Evolutionary conservation across 1,140 invertebrate species (phyloP), one percentile per base, ranked within the genome.

Genomic region (Coelopa frigida): DNA sequence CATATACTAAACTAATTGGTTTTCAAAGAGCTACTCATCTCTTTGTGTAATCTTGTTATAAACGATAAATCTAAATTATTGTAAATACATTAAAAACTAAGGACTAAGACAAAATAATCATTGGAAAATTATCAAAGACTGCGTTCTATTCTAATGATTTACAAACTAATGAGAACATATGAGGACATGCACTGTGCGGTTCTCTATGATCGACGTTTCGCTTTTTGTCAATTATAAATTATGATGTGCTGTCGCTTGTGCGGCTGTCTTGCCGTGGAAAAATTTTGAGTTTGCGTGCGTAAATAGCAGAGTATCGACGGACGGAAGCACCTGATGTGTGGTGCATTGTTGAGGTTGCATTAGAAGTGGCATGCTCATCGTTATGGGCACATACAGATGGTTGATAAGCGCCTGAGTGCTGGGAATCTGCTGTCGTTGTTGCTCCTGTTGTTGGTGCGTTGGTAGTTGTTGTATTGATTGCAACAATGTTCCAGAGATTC

Each of bases 291-390:
- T 44, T 11, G 43, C 23, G 21, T 44, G 17, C 3, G 48, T 60
- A 24, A 65, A 65, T 14, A 66, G 57, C 20, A 66, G 31, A 12
- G 63, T 66, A 22, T 66, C 59, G 41, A 66, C 63, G 5, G 63
- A 66, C 10, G 63, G 63, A 33, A 66, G 48, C 51, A 59, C 58
- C 46, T 66, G 63, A 48, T 59, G 61, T 4, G 57, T 38, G 20
- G 8, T 8, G 8, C 8, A 14, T 14, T 29, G 27, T n/a, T n/a
- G n/a, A n/a, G 47, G 55, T 33, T 61, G 56, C 51, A 65, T 52
- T 7, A 65, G 26, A 15, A 65, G 23, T 2, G 61, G 61, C 38
- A 61, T 53, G 42, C 59, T 57, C 2, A 66, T 59, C 44, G 59
- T 61, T 21, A 50, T 26, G n/a, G 48, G 48, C 29, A 50, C 41